A percentile compares a stretch with the other conserved stretches of the same genome.
Evolutionary conservation across 2,113 vertebrate species (phyloP).

Genomic region (Grammomys dolichurus): DNA sequence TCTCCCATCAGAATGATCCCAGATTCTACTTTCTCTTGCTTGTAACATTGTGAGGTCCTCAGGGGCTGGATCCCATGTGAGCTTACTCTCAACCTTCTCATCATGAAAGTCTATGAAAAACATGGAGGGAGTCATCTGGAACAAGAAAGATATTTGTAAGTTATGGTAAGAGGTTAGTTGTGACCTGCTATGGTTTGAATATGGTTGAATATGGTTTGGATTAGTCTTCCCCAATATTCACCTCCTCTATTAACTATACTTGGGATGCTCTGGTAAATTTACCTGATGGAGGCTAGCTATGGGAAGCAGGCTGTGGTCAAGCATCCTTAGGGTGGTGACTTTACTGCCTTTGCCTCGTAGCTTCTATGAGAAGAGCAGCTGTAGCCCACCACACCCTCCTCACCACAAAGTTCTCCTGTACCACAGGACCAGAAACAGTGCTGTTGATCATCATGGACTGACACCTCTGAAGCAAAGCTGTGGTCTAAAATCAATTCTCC

Average conservation of each 20-base stretch:
- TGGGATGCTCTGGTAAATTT: neutral
- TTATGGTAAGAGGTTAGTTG: neutral
- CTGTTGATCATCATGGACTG: neutral
- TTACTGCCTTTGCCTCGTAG: too few relatives aligned
- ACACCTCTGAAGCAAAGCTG: neutral
- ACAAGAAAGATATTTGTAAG: neutral
- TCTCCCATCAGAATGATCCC: rapidly evolving
- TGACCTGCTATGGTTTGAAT: neutral
- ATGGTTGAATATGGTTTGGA: too few relatives aligned
- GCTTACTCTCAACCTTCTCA: neutral
- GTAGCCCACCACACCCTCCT: neutral
- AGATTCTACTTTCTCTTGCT: neutral
- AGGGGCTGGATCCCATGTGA: rapidly evolving
- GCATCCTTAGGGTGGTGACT: neutral
- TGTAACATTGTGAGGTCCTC: neutral
- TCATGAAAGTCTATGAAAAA: neutral
- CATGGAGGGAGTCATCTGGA: neutral
- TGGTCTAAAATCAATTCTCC: neutral
- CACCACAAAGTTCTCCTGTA: neutral
- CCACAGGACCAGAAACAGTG: neutral
- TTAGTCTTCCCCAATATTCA: neutral
- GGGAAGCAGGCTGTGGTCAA: too few relatives aligned
- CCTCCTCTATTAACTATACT: neutral
- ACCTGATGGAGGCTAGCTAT: neutral
- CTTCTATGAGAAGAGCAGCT: neutral